phyloP scores from a whole-genome alignment of 2,888 invertebrate genomes.

The Oxytorus armatus region DNA sequence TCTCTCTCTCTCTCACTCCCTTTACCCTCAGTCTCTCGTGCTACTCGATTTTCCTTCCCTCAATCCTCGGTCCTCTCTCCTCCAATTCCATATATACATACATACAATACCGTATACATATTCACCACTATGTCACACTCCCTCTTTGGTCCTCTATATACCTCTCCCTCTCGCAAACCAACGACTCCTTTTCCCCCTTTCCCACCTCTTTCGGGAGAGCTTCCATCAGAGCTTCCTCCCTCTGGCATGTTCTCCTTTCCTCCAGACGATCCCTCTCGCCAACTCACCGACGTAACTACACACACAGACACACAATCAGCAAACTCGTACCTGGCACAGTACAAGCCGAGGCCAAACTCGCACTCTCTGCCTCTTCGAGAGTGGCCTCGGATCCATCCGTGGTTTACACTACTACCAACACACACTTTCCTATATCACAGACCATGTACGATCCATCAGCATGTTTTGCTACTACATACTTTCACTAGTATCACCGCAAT shows the following conservation, averaged over 20 bases:
- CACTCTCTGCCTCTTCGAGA: too few species aligned
- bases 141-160: conserved; percentile 21
- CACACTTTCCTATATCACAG: conserved; percentile 24
- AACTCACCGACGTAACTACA: conserved; percentile 50
- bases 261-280: conserved; percentile 56
- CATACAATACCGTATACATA: conserved; percentile 16
- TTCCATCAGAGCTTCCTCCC: conserved; percentile 52
- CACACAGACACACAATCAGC: conserved; percentile 30
- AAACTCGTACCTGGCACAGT: conserved; percentile 49
- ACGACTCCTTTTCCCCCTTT: background rate
- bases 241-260: conserved; percentile 55
- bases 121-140: conserved; percentile 46
- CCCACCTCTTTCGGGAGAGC: conserved; percentile 27
- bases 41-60: conserved; percentile 44
- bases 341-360: conserved; percentile 46
- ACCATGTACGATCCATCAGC: conserved; percentile 32
- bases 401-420: conserved; percentile 42
- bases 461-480: conserved; percentile 31
- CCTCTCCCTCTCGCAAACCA: conserved; percentile 5
- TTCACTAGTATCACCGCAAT: background rate
- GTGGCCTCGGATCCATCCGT: conserved; percentile 48
- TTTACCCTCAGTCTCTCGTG: conserved; percentile 51
- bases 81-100: conserved; percentile 33
- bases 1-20: conserved; percentile 54
- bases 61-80: conserved; percentile 41